Conservation (phyloP, 2,113 vertebrate species). For the Mormyrus iriodes region DNA sequence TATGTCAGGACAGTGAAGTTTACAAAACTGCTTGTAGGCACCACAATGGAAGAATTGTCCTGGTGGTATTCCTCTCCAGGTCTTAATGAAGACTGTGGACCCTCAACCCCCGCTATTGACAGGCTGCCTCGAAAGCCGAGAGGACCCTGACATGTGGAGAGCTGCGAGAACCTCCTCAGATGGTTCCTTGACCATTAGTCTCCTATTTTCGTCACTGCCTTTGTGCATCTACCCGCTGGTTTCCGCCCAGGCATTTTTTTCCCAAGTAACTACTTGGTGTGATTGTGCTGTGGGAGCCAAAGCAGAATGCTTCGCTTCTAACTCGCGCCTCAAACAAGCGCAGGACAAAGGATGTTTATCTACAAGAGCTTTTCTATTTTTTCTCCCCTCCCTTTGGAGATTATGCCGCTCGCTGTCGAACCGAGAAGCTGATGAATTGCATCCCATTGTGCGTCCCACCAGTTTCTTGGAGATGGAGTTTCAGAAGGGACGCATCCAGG, state of each 20-base stretch:
- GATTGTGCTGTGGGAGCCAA: not conserved
- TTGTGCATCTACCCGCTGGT: not conserved
- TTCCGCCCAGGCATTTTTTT: not conserved
- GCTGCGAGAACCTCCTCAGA: not conserved
- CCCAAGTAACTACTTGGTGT: not conserved
- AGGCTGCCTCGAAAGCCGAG: not conserved
- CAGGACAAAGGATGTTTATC: conserved; percentile 9
- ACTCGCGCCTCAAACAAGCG: not conserved
- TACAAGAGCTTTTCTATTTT: conserved; percentile 1
- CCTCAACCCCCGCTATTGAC: not conserved
- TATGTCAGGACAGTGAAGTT: not conserved
- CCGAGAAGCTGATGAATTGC: conserved; percentile 38
- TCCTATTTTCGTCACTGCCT: not conserved
- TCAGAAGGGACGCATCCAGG: conserved; percentile 52
- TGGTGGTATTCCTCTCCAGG: not conserved
- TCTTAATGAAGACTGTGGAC: not conserved
- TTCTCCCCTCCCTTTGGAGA: not conserved
- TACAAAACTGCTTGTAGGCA: not conserved
- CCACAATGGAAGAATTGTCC: not conserved
- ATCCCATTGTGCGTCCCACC: conserved; percentile 47
- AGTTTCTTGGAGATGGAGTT: conserved; percentile 47
- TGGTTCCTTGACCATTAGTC: not conserved
- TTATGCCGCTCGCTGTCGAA: conserved; percentile 26
- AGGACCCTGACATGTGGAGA: not conserved
- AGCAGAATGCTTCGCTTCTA: conserved; percentile 10